phyloP scores from a whole-genome alignment of 2,113 vertebrate genomes.

The Dicrurus megarhynchus region DNA sequence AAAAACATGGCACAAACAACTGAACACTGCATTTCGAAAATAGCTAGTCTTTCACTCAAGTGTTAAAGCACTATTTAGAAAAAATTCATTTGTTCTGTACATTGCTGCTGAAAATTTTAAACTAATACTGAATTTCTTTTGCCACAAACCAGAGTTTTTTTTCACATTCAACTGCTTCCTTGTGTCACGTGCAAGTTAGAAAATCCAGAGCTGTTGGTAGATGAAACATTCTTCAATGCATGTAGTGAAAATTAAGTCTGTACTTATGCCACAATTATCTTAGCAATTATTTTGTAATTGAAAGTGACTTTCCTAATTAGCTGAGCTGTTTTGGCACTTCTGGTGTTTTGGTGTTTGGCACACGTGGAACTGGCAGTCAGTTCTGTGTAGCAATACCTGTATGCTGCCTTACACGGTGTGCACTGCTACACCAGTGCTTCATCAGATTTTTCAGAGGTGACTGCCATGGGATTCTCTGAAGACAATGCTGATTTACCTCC shows the following conservation, averaged over 20 bases:
- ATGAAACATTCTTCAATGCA: not conserved
- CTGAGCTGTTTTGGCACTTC: constrained; percentile 5
- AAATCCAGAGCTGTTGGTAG: constrained; percentile 19
- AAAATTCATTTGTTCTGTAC: not conserved
- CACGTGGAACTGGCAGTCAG: not conserved
- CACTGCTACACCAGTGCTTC: not conserved
- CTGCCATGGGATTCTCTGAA: not conserved
- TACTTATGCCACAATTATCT: constrained; percentile 10
- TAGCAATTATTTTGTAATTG: constrained; percentile 50
- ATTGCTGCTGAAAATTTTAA: not conserved
- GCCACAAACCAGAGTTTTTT: not conserved
- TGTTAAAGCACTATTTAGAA: not conserved
- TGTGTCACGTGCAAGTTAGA: constrained; percentile 12
- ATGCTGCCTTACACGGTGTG: fast-evolving
- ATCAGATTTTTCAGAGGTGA: not conserved
- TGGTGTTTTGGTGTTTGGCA: not conserved
- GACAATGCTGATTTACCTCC: not conserved
- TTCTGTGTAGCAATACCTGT: not conserved
- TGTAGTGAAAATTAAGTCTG: constrained; percentile 27
- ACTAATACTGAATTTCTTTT: not conserved
- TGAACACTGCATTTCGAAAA: not conserved
- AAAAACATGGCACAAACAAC: not conserved
- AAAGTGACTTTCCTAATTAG: constrained; percentile 35
- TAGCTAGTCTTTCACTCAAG: not conserved
- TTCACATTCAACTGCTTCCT: not conserved